These are phyloP conservation scores for Drosophila rhopaloa DNA, from an alignment of 1,140 invertebrate species.

Conservation along the genomic window DNA sequence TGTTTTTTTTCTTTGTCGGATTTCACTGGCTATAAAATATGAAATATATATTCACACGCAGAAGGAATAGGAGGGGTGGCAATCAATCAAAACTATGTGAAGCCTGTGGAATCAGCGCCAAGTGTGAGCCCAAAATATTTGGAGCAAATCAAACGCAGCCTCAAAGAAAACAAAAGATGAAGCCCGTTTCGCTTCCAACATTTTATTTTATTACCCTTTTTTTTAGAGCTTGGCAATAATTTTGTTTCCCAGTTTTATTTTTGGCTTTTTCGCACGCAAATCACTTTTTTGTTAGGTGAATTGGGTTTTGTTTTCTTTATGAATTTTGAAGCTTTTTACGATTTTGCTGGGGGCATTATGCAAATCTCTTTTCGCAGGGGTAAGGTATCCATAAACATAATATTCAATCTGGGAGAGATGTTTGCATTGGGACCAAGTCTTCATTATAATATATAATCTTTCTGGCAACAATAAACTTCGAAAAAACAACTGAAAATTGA, in stretches of 20 bases:
- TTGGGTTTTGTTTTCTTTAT: slow-evolving; percentile 28
- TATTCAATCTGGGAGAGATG: slow-evolving; percentile 8
- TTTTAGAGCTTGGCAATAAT: slow-evolving; percentile 25
- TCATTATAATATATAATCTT: neutral
- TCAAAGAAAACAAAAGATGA: slow-evolving; percentile 40
- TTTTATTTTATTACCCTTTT: slow-evolving; percentile 28
- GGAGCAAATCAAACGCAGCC: slow-evolving; percentile 75
- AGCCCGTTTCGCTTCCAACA: slow-evolving; percentile 16
- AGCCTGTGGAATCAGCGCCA: slow-evolving; percentile 59
- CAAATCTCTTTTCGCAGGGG: slow-evolving; percentile 41
- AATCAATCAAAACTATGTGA: slow-evolving; percentile 76
- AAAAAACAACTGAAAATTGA: too few relatives aligned
- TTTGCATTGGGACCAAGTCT: neutral
- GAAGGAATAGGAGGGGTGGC: slow-evolving; percentile 39
- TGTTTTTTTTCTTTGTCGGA: slow-evolving; percentile 33
- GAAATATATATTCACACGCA: slow-evolving; percentile 80
- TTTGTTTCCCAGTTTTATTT: slow-evolving; percentile 37
- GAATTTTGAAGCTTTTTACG: slow-evolving; percentile 35
- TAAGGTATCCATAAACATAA: slow-evolving; percentile 17
- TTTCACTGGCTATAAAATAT: slow-evolving; percentile 66
- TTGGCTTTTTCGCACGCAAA: slow-evolving; percentile 73
- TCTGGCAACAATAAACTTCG: too few relatives aligned
- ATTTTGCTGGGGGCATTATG: slow-evolving; percentile 49
- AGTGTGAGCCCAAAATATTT: slow-evolving; percentile 77
- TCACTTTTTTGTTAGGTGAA: slow-evolving; percentile 43